These are phyloP conservation scores for Pavo muticus DNA, from an alignment of 2,113 vertebrate genomes.

Conservation along the genomic window DNA sequence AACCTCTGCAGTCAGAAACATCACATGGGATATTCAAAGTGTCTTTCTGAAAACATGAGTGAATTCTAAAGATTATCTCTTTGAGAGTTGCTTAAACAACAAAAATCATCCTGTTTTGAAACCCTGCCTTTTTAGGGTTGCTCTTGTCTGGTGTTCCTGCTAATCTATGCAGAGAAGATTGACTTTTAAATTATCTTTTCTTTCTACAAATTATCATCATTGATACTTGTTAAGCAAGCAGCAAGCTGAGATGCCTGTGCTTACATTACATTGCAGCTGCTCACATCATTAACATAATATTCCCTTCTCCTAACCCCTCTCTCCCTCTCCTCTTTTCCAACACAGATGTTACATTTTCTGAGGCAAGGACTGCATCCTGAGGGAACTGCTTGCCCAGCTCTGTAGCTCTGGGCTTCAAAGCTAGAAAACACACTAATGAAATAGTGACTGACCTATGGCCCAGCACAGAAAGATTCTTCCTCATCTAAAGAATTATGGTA, in stretches of 20 bases:
- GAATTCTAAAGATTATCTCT: background rate
- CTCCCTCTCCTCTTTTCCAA: background rate
- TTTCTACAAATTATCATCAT: background rate
- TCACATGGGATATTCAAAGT: background rate
- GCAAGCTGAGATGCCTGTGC: background rate
- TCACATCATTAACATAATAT: background rate
- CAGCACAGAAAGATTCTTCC: background rate
- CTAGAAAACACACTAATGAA: background rate
- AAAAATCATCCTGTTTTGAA: background rate
- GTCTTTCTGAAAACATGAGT: background rate
- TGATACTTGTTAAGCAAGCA: background rate
- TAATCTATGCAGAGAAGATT: background rate
- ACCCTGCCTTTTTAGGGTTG: background rate
- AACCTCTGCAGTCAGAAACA: background rate
- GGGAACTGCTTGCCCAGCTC: background rate
- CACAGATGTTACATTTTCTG: background rate
- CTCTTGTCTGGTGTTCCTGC: background rate
- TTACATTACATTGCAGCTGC: background rate
- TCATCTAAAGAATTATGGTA: background rate
- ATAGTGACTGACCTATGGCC: background rate
- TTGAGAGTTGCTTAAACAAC: background rate
- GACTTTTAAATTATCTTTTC: background rate
- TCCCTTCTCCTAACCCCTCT: background rate
- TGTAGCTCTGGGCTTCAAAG: background rate
- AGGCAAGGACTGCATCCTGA: background rate